Evolutionary conservation across 2,113 vertebrate genomes (phyloP).

Genomic region (Corythaixoides concolor): DNA sequence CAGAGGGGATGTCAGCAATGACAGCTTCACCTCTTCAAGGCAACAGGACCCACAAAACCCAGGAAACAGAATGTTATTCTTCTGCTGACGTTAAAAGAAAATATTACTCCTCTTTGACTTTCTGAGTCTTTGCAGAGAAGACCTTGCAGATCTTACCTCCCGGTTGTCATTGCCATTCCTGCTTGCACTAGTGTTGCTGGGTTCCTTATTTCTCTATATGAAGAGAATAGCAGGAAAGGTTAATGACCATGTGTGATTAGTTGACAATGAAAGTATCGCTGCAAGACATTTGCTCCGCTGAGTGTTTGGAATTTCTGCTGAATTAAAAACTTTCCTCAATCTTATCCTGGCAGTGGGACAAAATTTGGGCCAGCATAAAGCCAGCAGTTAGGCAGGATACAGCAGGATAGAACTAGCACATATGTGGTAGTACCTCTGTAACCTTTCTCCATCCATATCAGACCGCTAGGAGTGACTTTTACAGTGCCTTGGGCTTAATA

Average conservation of each 20-base stretch:
- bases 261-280: neutral
- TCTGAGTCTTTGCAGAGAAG: neutral
- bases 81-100: neutral
- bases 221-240: neutral
- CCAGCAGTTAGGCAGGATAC: neutral
- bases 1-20: neutral
- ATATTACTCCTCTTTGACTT: neutral
- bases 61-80: neutral
- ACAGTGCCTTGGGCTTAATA: conserved; percentile 13
- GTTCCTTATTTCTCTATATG: neutral
- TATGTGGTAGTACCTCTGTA: neutral
- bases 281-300: neutral
- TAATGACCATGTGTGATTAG: neutral
- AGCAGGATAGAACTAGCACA: neutral
- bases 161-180: neutral
- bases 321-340: neutral
- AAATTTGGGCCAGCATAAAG: neutral
- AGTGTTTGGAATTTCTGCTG: neutral
- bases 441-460: neutral
- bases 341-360: neutral
- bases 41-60: neutral
- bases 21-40: neutral
- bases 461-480: neutral
- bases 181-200: neutral
- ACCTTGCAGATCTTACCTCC: neutral